A percentile compares a stretch with the other conserved stretches of the same genome.
Evolutionary conservation across 2,888 invertebrate genomes (phyloP).

Genomic region (Andrena fulva): DNA sequence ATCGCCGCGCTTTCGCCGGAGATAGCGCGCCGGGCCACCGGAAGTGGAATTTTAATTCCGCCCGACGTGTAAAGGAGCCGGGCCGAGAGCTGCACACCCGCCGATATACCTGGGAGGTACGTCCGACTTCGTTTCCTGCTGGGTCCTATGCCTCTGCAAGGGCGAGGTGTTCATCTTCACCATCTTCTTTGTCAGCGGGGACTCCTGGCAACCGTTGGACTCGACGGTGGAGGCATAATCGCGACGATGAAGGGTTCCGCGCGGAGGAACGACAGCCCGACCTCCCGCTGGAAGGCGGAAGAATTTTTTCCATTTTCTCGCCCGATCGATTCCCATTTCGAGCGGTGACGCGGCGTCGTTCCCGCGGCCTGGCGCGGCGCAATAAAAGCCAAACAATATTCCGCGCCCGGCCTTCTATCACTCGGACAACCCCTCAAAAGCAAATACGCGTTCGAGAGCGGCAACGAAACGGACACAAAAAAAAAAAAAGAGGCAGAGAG

Average conservation of each 20-base stretch:
- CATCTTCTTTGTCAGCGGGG: not conserved
- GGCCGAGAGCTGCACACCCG: conserved; percentile 11
- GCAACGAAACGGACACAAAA: not conserved
- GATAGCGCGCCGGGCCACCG: conserved; percentile 47
- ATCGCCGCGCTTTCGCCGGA: conserved; percentile 49
- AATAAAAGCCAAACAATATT: conserved; percentile 58
- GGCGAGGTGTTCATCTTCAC: not conserved
- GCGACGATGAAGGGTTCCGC: not conserved
- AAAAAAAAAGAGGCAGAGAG: not conserved
- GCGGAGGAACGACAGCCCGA: not conserved
- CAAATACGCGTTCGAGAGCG: conserved; percentile 38
- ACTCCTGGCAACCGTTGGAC: not conserved
- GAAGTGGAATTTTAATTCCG: conserved; percentile 57
- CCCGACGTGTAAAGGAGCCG: conserved; percentile 25
- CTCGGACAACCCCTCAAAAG: conserved; percentile 54
- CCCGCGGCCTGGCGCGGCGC: conserved; percentile 14
- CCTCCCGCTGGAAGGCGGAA: not conserved
- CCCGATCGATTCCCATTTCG: conserved; percentile 27
- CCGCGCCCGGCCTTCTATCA: conserved; percentile 51
- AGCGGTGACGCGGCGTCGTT: not conserved
- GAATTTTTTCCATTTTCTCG: conserved; percentile 22
- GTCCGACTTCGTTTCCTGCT: not conserved
- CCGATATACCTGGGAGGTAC: conserved; percentile 34
- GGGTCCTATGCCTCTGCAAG: not conserved
- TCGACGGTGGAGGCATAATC: not conserved